Base-by-base conservation (phyloP, 1,140 invertebrate species). In the Littorina saxatilis region DNA sequence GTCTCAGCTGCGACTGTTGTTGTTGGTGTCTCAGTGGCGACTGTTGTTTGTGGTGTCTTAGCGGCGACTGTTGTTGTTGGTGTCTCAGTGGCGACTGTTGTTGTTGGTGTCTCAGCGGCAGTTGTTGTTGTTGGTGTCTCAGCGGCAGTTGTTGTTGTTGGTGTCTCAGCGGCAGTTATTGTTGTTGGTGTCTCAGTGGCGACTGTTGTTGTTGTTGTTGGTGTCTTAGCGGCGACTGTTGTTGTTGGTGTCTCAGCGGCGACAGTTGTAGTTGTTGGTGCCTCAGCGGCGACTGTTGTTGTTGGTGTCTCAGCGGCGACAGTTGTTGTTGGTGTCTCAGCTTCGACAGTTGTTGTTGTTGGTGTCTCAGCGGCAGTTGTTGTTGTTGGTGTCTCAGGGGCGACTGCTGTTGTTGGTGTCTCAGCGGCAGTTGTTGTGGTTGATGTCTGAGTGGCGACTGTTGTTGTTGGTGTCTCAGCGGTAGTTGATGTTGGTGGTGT, bases 21-120 rank as follows among this genome's bases (percentile, higher is more conserved):
- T 35, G 77, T 39, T 79, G 50, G 29, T 74, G 70, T 80, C 68
- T 27, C 3, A 17, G 27, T 23, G 29, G 20, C 52, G 32, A 52
- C 50, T 50, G 70, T 73, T 70, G 81, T n/a, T n/a, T n/a, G n/a
- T n/a, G n/a, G 78, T 66, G 74, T 63, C n/a, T n/a, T n/a, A 13
- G 20, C 20, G n/a, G 5, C 9, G n/a, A n/a, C n/a, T 2, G 5
- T 37, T 3, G 40, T 43, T 29, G 80, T 76, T 61, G 52, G 61
- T 74, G 70, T 63, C 20, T 17, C 23, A n/a, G n/a, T n/a, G n/a
- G n/a, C n/a, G 20, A 29, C 52, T 2, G 70, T 27, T 29, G 76
- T 79, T 43, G 76, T 39, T 58, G 82, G 1, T 39, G 47, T 29
- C 9, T 29, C 20, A 20, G n/a, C n/a, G n/a, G n/a, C n/a, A n/a